Conservation (phyloP, 2,888 invertebrate species). For the Abrostola triplasia region DNA sequence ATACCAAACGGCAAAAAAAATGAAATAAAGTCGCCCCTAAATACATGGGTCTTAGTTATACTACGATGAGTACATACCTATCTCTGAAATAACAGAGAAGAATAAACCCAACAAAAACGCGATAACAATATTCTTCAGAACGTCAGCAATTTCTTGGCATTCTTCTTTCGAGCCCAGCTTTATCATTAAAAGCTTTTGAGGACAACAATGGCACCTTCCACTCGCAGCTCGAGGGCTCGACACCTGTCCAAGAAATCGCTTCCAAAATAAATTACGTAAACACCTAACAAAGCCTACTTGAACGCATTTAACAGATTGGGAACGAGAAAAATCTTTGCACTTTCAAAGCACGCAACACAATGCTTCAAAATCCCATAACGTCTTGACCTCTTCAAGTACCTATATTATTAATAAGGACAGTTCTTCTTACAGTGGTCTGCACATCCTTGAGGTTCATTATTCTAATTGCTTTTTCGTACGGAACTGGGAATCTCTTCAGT, state of each 20-base stretch:
- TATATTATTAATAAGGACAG: constrained; percentile 14
- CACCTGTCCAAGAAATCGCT: constrained; percentile 58
- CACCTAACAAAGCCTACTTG: constrained; percentile 68
- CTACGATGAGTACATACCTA: neutral
- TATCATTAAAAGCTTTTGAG: constrained; percentile 49
- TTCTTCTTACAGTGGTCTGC: constrained; percentile 46
- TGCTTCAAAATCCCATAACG: constrained; percentile 34
- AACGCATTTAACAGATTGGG: constrained; percentile 81
- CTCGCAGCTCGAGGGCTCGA: constrained; percentile 27
- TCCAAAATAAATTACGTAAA: constrained; percentile 64
- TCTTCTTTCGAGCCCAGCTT: constrained; percentile 22
- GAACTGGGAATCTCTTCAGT: constrained; percentile 78
- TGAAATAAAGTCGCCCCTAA: too few relatives aligned
- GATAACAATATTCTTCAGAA: neutral
- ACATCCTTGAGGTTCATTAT: constrained; percentile 83
- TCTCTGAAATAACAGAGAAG: neutral
- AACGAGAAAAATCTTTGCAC: constrained; percentile 71
- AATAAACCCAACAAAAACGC: neutral
- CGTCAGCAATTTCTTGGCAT: constrained; percentile 14
- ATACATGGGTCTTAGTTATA: too few relatives aligned
- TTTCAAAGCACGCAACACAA: constrained; percentile 54
- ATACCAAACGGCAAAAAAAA: too few relatives aligned
- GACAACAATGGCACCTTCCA: constrained; percentile 42
- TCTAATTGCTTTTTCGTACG: constrained; percentile 77
- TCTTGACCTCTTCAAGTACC: constrained; percentile 16